Conservation (phyloP, 2,113 vertebrate species). For the Pangasianodon gigas region DNA sequence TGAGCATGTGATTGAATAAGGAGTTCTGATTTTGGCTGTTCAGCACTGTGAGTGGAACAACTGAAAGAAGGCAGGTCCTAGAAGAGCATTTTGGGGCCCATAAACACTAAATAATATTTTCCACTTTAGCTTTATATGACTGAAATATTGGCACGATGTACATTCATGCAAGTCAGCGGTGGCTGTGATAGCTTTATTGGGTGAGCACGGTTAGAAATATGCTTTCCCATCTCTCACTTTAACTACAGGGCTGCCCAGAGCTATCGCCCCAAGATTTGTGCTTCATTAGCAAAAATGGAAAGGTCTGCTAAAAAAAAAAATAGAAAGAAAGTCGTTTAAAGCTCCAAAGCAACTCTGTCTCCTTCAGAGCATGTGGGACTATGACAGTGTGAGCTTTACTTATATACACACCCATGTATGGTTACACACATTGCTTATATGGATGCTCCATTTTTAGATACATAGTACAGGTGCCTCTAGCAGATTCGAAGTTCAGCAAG, state of each 20-base stretch:
- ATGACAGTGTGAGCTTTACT: neutral
- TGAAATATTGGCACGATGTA: slow-evolving; percentile 48
- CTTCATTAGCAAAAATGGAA: slow-evolving; percentile 47
- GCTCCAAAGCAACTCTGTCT: slow-evolving; percentile 14
- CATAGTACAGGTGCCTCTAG: slow-evolving; percentile 5
- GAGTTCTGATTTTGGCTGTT: neutral
- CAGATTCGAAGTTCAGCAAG: neutral
- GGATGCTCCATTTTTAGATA: slow-evolving; percentile 16
- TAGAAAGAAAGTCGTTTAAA: slow-evolving; percentile 25
- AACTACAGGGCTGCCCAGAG: slow-evolving; percentile 51
- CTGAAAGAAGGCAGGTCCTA: slow-evolving; percentile 4
- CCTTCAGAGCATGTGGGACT: slow-evolving; percentile 5
- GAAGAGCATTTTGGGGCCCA: slow-evolving; percentile 25
- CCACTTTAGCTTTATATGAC: slow-evolving; percentile 47
- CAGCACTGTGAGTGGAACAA: neutral
- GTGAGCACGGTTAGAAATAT: slow-evolving; percentile 52
- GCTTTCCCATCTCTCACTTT: slow-evolving; percentile 62
- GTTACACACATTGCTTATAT: neutral
- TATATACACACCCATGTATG: slow-evolving; percentile 12
- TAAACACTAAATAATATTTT: slow-evolving; percentile 42
- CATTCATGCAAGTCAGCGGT: slow-evolving; percentile 64
- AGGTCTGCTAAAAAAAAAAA: slow-evolving; percentile 34
- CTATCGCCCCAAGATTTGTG: slow-evolving; percentile 51
- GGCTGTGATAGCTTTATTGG: slow-evolving; percentile 62
- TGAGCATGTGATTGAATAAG: neutral